Evolutionary conservation across 2,797 vertebrate species (phyloP).

Genomic region (Notamacropus eugenii): DNA sequence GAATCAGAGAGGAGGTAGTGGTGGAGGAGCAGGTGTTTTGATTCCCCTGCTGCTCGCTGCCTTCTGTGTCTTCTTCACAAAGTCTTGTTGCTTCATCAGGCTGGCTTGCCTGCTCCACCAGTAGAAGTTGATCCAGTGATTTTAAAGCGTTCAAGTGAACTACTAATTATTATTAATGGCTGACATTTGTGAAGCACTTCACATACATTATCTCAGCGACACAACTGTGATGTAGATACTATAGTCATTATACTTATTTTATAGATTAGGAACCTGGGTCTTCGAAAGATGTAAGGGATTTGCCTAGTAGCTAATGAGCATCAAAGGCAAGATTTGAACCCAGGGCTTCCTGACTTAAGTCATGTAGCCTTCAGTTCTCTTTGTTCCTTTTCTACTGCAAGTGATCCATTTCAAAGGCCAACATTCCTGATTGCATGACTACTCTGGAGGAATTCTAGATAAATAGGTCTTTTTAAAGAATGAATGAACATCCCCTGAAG

Average conservation of each 20-base stretch:
- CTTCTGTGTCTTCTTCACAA: neutral
- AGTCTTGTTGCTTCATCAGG: neutral
- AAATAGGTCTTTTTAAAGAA: neutral
- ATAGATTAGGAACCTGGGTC: neutral
- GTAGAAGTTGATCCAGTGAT: neutral
- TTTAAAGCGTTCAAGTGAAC: neutral
- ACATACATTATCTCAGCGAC: neutral
- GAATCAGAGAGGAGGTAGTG: neutral
- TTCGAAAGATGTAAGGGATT: neutral
- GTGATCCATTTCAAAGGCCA: neutral
- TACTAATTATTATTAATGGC: neutral
- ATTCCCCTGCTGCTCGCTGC: neutral
- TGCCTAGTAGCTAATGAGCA: no score
- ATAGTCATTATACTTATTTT: neutral
- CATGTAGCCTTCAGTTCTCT: neutral
- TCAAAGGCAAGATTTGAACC: neutral
- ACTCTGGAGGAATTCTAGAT: neutral
- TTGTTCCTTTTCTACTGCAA: neutral
- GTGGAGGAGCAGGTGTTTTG: neutral
- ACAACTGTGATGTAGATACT: neutral
- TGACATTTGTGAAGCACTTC: neutral
- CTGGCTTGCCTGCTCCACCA: neutral
- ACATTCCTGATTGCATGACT: neutral
- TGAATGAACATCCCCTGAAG: neutral
- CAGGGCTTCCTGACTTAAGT: neutral